Percentiles rank a stretch among this genome's conserved stretches.
These are phyloP conservation scores for Monomorium pharaonis DNA, from an alignment of 1,140 invertebrate genomes.

Conservation along the genomic window DNA sequence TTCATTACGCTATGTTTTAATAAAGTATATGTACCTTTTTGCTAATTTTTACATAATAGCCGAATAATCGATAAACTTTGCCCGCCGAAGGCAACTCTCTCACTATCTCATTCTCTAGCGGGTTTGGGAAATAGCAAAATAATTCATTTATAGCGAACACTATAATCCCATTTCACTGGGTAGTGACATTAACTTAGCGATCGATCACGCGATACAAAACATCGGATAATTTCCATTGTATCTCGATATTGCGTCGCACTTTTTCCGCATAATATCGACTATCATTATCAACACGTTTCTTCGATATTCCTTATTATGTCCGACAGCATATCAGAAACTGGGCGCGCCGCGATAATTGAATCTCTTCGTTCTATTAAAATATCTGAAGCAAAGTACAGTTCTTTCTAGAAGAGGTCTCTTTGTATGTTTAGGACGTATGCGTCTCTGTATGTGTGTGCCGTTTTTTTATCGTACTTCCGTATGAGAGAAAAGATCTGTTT, in stretches of 20 bases:
- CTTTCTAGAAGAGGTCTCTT: not conserved
- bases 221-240: slow-evolving; percentile 38
- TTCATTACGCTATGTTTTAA: not conserved
- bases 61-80: slow-evolving; percentile 19
- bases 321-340: slow-evolving; percentile 22
- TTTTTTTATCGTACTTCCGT: slow-evolving; percentile 20
- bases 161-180: slow-evolving; percentile 36
- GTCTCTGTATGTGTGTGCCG: not conserved
- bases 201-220: slow-evolving; percentile 40
- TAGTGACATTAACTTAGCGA: slow-evolving; percentile 35
- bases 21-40: not conserved
- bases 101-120: not conserved
- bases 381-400: slow-evolving; percentile 23
- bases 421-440: too few species aligned
- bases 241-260: slow-evolving; percentile 30
- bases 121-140: slow-evolving; percentile 42
- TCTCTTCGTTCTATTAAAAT: slow-evolving; percentile 58
- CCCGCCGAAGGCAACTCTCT: not conserved
- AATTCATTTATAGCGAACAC: slow-evolving; percentile 47
- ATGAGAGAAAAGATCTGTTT: slow-evolving; percentile 18
- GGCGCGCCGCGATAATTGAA: slow-evolving; percentile 46
- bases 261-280: slow-evolving; percentile 32
- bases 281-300: slow-evolving; percentile 42
- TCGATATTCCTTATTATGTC: slow-evolving; percentile 52
- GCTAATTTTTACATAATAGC: not conserved